A percentile compares a stretch with the other conserved stretches of the same genome.
Evolutionary conservation across 2,888 invertebrate genomes (phyloP).

Genomic region (Drosophila lutescens): DNA sequence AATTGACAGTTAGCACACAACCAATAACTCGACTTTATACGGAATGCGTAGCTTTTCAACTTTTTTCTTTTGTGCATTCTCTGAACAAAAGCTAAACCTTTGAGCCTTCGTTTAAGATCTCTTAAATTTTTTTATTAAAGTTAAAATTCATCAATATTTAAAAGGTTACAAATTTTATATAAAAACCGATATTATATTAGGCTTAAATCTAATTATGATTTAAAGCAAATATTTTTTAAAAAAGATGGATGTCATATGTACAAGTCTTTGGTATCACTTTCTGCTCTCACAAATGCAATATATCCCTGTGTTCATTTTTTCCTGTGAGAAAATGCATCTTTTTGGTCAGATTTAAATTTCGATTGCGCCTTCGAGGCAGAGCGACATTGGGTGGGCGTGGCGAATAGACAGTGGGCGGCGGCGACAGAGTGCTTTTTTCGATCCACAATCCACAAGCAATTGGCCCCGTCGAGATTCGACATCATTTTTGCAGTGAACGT

Average conservation of each 20-base stretch:
- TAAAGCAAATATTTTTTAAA: too few species aligned
- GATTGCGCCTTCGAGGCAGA: background rate
- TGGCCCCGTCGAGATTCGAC: background rate
- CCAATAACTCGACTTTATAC: constrained; percentile 44
- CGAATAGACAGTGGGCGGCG: background rate
- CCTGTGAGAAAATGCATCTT: background rate
- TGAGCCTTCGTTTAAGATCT: too few species aligned
- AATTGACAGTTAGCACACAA: constrained; percentile 71
- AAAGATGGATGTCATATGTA: too few species aligned
- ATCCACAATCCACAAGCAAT: background rate
- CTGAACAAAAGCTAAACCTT: too few species aligned
- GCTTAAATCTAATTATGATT: too few species aligned
- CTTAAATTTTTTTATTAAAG: too few species aligned
- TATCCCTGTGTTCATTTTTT: too few species aligned
- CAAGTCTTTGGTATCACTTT: background rate
- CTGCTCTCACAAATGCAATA: background rate
- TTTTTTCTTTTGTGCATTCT: too few species aligned
- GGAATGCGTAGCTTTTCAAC: too few species aligned
- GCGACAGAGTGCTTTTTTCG: background rate
- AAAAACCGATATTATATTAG: too few species aligned
- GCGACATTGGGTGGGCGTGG: constrained; percentile 3
- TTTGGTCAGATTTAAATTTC: background rate
- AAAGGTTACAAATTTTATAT: too few species aligned
- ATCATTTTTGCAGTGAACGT: background rate
- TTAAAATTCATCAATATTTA: too few species aligned